phyloP scores from a whole-genome alignment of 1,140 invertebrate species.

The Copidosoma floridanum region DNA sequence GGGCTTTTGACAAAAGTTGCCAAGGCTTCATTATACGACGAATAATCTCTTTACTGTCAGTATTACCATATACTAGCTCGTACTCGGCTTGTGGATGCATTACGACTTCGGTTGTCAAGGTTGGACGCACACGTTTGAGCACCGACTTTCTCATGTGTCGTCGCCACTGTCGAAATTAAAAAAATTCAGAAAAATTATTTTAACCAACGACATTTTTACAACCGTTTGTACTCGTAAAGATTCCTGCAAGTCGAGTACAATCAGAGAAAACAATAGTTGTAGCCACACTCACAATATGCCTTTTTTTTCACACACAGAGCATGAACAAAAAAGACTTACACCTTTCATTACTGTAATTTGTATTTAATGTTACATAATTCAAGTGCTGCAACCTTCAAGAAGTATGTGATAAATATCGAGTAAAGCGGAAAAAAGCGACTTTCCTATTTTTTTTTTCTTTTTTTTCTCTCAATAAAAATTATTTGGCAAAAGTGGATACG shows the following conservation, averaged over 20 bases:
- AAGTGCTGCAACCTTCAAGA: neutral
- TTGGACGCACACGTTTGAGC: no score
- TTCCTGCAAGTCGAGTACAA: slow-evolving; percentile 35
- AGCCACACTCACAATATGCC: neutral
- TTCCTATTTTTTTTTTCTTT: no score
- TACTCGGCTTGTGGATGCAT: slow-evolving; percentile 44
- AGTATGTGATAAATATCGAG: slow-evolving; percentile 12
- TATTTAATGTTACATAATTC: no score
- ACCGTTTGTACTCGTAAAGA: neutral
- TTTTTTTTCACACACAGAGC: slow-evolving; percentile 17
- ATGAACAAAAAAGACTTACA: no score
- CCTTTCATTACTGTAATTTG: no score
- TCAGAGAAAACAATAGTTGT: slow-evolving; percentile 34
- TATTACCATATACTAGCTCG: slow-evolving; percentile 52
- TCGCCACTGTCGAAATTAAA: no score
- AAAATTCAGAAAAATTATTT: no score
- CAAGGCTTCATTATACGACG: slow-evolving; percentile 34
- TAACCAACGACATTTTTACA: neutral
- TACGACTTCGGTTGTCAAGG: neutral
- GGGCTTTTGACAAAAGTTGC: slow-evolving; percentile 23
- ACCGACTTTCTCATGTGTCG: no score
- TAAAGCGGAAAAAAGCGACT: neutral
- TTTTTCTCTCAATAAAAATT: no score
- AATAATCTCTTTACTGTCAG: slow-evolving; percentile 55
- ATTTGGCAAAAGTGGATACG: no score